Evolutionary conservation across 1,140 invertebrate genomes (phyloP), one percentile per base, ranked within the genome.

Genomic region (Atta texana): DNA sequence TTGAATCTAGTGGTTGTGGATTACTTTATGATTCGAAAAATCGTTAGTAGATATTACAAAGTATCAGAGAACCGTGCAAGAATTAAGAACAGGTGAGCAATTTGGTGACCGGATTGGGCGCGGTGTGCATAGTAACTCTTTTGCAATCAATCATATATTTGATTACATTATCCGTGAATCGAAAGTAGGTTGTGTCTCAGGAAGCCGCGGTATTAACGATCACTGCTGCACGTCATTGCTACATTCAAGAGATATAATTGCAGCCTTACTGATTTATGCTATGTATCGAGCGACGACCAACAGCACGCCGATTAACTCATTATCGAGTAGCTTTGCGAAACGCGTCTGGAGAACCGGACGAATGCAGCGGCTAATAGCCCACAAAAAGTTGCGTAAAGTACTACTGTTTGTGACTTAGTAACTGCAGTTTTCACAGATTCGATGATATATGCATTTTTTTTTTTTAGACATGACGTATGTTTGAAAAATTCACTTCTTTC

Each of bases 121-220:
- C 77, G 63, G 89, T 90, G 75, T 21, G 64, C 75, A 69, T 51
- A 55, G 57, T 85, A 90, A 77, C 55, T 31, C 34, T 68, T 85
- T 81, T 61, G 86, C 63, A 81, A 82, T 87, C 68, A 76, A 90
- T 89, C 89, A 72, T 71, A 34, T 39, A 55, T 53, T 64, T 87
- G 28, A 55, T 39, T 88, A 59, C 21, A 64, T 68, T 44, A 81
- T 75, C 39, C 55, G 31, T 44, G 39, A 80, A 59, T 69, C 68
- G 80, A 69, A 55, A 82, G 57, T 77, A 87, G 84, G 72, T 72
- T 84, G 64, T 87, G 69, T 85, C 59, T 77, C 61, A 53, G 55
- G 72, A 64, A 77, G 59, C 72, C 80, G 64, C 53, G 24, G 5
- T 28, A n/a, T 51, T 51, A 44, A 18, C 74, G 31, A 53, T 68